Evolutionary conservation across 2,113 vertebrate species (phyloP).

Genomic region (Hippocampus mohnikei): DNA sequence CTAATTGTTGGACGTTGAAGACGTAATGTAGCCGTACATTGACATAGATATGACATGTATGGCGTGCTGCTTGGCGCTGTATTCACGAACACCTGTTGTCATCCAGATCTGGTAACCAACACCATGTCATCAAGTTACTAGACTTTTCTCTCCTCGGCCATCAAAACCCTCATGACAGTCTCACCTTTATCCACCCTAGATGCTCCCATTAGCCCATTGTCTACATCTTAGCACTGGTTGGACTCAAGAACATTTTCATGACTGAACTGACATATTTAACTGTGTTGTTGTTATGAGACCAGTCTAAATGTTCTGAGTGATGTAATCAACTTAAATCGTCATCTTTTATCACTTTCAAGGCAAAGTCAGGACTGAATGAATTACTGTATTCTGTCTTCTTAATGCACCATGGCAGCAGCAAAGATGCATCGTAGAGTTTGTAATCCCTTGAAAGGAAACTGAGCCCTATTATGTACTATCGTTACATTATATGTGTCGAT

Average conservation of each 20-base stretch:
- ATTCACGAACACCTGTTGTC: background rate
- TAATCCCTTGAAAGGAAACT: background rate
- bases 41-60: no score
- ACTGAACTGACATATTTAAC: background rate
- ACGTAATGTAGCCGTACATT: no score
- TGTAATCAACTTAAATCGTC: background rate
- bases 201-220: conserved; percentile 38
- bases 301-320: background rate
- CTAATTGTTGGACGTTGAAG: no score
- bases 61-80: background rate
- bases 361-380: background rate
- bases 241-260: background rate
- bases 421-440: background rate
- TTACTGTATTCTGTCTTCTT: background rate
- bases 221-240: conserved; percentile 9
- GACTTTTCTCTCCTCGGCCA: conserved; percentile 21
- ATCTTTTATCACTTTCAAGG: background rate
- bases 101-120: conserved; percentile 13
- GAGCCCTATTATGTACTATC: background rate
- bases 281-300: background rate
- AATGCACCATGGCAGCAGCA: background rate
- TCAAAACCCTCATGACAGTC: conserved; percentile 9
- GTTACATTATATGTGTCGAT: background rate
- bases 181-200: conserved; percentile 8
- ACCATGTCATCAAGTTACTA: conserved; percentile 36